phyloP scores from a whole-genome alignment of 2,797 vertebrate genomes.

The Malurus splendens region DNA sequence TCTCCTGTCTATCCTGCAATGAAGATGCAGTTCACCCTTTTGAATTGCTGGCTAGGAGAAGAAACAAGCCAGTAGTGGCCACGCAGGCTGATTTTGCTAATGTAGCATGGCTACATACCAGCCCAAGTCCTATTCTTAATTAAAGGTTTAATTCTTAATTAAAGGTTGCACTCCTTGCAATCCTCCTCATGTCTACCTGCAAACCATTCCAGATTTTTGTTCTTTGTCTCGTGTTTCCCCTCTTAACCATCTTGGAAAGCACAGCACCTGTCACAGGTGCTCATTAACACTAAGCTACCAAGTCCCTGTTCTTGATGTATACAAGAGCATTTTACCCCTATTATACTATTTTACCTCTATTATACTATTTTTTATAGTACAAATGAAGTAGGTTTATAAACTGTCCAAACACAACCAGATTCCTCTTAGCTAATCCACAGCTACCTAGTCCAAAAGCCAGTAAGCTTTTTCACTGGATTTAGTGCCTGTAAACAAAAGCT shows the following conservation, averaged over 20 bases:
- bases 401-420: background rate
- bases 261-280: background rate
- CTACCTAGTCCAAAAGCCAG: background rate
- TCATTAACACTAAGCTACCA: background rate
- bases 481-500: background rate
- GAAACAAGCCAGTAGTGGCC: background rate
- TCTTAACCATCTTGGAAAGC: background rate
- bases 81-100: background rate
- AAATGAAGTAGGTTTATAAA: background rate
- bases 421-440: background rate
- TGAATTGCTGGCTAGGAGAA: background rate
- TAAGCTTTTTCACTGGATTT: background rate
- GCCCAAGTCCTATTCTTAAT: background rate
- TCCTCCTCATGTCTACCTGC: background rate
- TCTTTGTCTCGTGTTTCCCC: background rate
- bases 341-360: background rate
- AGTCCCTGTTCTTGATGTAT: background rate
- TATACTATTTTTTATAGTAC: background rate
- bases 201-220: background rate
- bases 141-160: background rate
- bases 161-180: background rate
- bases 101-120: background rate
- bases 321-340: background rate
- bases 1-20: background rate
- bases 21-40: background rate